A percentile compares a stretch with the other conserved stretches of the same genome.
Conservation (phyloP, 2,797 vertebrate genomes). For the Falco columbarius region DNA sequence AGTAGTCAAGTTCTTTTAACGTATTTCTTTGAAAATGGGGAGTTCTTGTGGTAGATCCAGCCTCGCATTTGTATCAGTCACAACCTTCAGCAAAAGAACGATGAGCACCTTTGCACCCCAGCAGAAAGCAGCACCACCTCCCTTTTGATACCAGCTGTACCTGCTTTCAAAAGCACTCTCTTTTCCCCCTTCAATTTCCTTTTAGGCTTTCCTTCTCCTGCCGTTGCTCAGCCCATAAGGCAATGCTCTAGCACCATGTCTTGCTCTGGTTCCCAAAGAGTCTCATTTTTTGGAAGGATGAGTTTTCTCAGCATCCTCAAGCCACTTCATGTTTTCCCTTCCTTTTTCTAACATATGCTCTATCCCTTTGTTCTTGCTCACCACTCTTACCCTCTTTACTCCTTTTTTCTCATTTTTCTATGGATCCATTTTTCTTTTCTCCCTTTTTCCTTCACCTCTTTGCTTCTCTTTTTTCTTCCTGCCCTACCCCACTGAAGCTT, state of each 20-base stretch:
- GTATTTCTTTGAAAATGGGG: neutral
- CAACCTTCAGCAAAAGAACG: neutral
- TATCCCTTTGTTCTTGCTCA: neutral
- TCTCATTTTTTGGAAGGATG: neutral
- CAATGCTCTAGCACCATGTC: neutral
- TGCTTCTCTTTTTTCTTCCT: neutral
- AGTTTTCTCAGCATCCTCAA: neutral
- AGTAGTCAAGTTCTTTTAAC: neutral
- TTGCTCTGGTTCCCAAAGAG: neutral
- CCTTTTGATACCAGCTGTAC: neutral
- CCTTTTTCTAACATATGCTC: neutral
- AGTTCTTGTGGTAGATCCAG: neutral
- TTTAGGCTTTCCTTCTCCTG: neutral
- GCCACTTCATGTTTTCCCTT: neutral
- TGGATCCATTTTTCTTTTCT: constrained; percentile 8
- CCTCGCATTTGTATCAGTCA: neutral
- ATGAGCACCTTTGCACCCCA: rapidly evolving
- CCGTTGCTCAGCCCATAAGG: neutral
- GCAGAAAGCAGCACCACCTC: neutral
- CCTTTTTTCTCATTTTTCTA: neutral
- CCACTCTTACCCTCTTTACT: neutral
- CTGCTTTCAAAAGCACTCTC: neutral
- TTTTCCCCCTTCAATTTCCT: neutral
- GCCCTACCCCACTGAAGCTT: neutral
- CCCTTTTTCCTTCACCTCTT: neutral